Conservation (phyloP, 35 echinoderm and acorn worm genomes). For the Diadema setosum region DNA sequence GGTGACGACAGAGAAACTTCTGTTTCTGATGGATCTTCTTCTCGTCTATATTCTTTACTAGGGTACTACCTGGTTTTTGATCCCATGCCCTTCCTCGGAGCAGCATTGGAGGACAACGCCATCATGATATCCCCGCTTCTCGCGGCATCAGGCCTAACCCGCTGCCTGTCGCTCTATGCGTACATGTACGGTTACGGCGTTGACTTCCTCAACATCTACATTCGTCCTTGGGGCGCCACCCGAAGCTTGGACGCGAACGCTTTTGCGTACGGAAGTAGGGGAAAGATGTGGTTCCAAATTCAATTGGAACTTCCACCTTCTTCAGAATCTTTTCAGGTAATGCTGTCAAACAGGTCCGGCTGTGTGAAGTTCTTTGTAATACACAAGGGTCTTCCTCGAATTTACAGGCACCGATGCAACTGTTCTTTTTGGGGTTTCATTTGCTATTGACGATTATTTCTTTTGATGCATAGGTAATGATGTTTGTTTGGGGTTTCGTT, state of each 20-base stretch:
- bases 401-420: too few species aligned
- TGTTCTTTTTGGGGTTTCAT: too few species aligned
- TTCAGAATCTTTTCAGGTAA: slow-evolving; percentile 17
- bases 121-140: slow-evolving; percentile 4
- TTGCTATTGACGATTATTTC: too few species aligned
- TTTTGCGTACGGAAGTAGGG: not conserved
- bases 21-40: too few species aligned
- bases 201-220: not conserved
- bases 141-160: not conserved
- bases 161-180: slow-evolving; percentile 17
- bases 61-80: slow-evolving; percentile 36
- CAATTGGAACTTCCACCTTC: not conserved
- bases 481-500: too few species aligned
- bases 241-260: not conserved
- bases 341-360: too few species aligned
- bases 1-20: too few species aligned
- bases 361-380: too few species aligned
- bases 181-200: slow-evolving; percentile 10
- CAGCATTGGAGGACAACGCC: not conserved
- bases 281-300: not conserved
- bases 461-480: too few species aligned
- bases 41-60: too few species aligned
- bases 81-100: not conserved
- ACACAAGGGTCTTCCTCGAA: too few species aligned
- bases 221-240: not conserved